These are phyloP conservation scores for Ornithoptera alexandrae DNA, from an alignment of 2,888 invertebrate genomes.

Conservation along the genomic window DNA sequence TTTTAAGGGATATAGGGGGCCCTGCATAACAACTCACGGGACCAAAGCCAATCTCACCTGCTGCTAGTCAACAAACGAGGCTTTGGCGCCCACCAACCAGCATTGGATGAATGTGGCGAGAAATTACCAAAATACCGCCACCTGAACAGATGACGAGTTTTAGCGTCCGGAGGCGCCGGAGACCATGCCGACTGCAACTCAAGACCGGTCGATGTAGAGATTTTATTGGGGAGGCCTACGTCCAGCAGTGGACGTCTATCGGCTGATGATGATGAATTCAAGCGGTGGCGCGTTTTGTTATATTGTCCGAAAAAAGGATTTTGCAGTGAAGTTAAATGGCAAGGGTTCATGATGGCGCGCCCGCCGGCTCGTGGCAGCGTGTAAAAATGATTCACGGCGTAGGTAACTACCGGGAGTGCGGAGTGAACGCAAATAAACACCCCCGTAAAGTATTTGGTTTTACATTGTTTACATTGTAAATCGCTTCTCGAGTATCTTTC, in stretches of 20 bases:
- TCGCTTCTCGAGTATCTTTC: conserved; percentile 25
- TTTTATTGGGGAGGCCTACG: too few relatives aligned
- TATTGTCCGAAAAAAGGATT: conserved; percentile 17
- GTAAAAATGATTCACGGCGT: conserved; percentile 43
- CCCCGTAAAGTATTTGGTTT: conserved; percentile 38
- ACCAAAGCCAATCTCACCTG: too few relatives aligned
- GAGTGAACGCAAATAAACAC: conserved; percentile 39
- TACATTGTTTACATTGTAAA: conserved; percentile 38
- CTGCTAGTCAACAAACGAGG: too few relatives aligned
- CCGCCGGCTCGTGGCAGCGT: background rate
- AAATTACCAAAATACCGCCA: too few relatives aligned
- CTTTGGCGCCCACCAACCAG: too few relatives aligned
- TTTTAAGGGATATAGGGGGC: too few relatives aligned
- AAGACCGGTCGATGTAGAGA: background rate
- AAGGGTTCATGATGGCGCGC: conserved; percentile 1
- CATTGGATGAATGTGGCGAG: too few relatives aligned
- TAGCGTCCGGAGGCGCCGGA: too few relatives aligned
- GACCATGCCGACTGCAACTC: too few relatives aligned
- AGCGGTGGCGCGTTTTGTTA: conserved; percentile 19
- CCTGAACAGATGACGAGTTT: too few relatives aligned
- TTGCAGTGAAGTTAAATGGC: conserved; percentile 7
- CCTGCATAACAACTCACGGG: too few relatives aligned
- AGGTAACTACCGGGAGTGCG: conserved; percentile 29
- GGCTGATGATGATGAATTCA: background rate
- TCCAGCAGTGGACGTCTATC: too few relatives aligned